phyloP scores from a whole-genome alignment of 2,797 vertebrate genomes.

The Fistularia tabacaria region DNA sequence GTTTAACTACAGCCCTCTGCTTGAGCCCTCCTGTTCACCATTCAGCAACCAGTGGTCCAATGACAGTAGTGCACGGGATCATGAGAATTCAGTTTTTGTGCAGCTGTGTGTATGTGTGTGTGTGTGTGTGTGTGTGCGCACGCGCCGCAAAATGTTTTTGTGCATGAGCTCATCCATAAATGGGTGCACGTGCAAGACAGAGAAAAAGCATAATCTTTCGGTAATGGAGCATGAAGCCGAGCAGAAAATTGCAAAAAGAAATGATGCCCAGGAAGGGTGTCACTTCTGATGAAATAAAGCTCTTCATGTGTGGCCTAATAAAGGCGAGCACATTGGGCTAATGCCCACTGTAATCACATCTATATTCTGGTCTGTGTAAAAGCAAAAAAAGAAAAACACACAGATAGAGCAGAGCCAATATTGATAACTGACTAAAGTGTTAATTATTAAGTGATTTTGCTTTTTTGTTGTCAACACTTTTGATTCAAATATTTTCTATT shows the following conservation, averaged over 20 bases:
- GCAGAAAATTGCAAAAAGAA: constrained; percentile 76
- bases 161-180: constrained; percentile 52
- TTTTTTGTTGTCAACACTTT: background rate
- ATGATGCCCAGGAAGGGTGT: constrained; percentile 62
- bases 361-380: constrained; percentile 44
- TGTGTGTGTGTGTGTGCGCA: constrained; percentile 2
- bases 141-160: constrained; percentile 45
- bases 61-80: constrained; percentile 41
- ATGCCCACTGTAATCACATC: constrained; percentile 52
- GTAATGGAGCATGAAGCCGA: constrained; percentile 76
- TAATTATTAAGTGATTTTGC: background rate
- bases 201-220: constrained; percentile 62
- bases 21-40: constrained; percentile 33
- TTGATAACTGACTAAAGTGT: constrained; percentile 17
- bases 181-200: constrained; percentile 50
- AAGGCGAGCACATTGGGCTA: constrained; percentile 44
- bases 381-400: background rate
- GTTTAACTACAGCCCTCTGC: constrained; percentile 54
- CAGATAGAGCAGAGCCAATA: constrained; percentile 9
- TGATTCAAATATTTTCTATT: too few species aligned
- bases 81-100: constrained; percentile 36
- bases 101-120: constrained; percentile 16
- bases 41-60: constrained; percentile 54
- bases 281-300: constrained; percentile 66
- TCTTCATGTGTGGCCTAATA: constrained; percentile 63